These are phyloP conservation scores for Lacanobia oleracea DNA, from an alignment of 2,888 invertebrate species.

Conservation along the genomic window DNA sequence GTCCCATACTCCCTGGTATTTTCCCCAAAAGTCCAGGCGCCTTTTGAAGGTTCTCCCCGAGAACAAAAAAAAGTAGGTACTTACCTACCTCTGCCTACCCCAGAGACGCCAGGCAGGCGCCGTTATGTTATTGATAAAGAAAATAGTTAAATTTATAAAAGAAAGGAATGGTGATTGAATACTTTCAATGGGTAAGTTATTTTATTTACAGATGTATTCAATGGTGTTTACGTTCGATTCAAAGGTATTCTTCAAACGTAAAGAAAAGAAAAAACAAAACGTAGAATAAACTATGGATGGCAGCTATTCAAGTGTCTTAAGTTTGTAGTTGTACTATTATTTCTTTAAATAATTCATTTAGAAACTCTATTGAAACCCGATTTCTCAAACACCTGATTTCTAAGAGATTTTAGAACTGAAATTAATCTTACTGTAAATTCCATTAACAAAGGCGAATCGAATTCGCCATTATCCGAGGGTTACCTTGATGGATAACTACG, in stretches of 20 bases:
- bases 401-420: constrained; percentile 19
- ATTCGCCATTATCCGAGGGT: constrained; percentile 38
- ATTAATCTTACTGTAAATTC: constrained; percentile 41
- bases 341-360: constrained; percentile 11
- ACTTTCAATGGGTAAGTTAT: constrained; percentile 37
- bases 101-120: too few species aligned
- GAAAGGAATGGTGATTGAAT: constrained; percentile 31
- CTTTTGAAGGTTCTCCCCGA: too few species aligned
- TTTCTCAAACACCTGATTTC: constrained; percentile 9
- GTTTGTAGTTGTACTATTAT: constrained; percentile 2
- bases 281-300: constrained; percentile 23
- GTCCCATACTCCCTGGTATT: too few species aligned
- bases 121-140: not conserved
- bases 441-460: constrained; percentile 21
- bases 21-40: too few species aligned
- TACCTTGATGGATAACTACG: constrained; percentile 54
- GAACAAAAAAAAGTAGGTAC: too few species aligned
- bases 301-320: constrained; percentile 14
- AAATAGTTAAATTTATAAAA: constrained; percentile 12
- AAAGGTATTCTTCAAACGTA: constrained; percentile 26
- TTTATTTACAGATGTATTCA: constrained; percentile 37
- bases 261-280: constrained; percentile 1
- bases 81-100: too few species aligned
- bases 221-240: constrained; percentile 38
- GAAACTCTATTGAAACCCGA: not conserved